A percentile compares a stretch with the other conserved stretches of the same genome.
Evolutionary conservation across 2,113 vertebrate species (phyloP).

Genomic region (Caloenas nicobarica): DNA sequence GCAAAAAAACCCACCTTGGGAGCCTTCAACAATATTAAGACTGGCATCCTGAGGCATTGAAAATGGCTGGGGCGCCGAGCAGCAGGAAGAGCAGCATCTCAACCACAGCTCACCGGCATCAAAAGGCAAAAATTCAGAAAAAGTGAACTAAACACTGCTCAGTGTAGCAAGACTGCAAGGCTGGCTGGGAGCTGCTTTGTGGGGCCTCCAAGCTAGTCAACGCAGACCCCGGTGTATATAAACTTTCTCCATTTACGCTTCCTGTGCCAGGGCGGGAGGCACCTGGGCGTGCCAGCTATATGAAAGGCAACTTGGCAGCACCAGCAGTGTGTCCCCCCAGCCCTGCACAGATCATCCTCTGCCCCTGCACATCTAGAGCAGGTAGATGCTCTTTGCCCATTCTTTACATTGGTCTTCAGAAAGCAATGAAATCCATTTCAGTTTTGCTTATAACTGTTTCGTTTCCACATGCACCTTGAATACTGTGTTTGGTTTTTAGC

Average conservation of each 20-base stretch:
- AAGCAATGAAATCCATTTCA: not conserved
- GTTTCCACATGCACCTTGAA: not conserved
- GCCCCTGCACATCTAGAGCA: not conserved
- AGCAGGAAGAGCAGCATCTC: not conserved
- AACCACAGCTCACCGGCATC: not conserved
- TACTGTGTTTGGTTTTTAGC: too few relatives aligned
- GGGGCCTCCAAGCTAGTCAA: not conserved
- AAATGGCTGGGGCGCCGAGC: not conserved
- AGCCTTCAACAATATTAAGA: conserved; percentile 6
- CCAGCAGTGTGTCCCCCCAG: fast-evolving
- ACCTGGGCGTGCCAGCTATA: not conserved
- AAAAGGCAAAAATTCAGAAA: not conserved
- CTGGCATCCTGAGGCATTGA: not conserved
- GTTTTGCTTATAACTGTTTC: not conserved
- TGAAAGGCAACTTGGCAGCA: not conserved
- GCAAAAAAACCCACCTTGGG: not conserved
- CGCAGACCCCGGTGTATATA: not conserved
- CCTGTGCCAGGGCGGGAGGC: not conserved
- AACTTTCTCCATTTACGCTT: not conserved
- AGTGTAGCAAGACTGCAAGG: not conserved
- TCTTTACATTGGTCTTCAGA: not conserved
- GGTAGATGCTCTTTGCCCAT: not conserved
- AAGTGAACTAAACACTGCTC: not conserved
- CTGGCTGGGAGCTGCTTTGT: not conserved
- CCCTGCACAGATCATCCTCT: not conserved